Evolutionary conservation across 2,113 vertebrate genomes (phyloP).

Genomic region (Dasyprocta punctata): DNA sequence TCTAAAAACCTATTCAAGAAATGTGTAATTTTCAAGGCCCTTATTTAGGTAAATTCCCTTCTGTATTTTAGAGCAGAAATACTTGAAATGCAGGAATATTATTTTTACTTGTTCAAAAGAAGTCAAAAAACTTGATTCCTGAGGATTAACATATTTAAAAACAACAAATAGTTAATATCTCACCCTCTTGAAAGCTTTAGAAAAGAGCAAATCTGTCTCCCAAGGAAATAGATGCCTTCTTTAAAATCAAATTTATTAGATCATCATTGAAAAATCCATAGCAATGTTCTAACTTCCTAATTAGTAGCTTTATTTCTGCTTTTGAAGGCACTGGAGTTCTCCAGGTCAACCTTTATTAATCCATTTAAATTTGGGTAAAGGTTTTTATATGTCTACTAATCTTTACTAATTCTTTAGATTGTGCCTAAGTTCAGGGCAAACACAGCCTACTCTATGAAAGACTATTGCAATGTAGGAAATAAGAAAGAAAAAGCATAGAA

Average conservation of each 20-base stretch:
- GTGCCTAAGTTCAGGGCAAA: neutral
- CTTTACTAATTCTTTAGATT: neutral
- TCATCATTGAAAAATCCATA: neutral
- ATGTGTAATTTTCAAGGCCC: slow-evolving; percentile 56
- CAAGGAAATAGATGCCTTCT: neutral
- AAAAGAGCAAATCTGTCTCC: neutral
- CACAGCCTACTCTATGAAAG: neutral
- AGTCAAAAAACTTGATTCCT: neutral
- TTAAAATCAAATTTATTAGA: neutral
- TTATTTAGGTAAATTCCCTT: slow-evolving; percentile 53
- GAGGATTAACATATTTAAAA: slow-evolving; percentile 24
- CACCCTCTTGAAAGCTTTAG: neutral
- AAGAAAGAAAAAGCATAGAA: neutral
- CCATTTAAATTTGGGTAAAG: neutral
- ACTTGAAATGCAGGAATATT: slow-evolving; percentile 44
- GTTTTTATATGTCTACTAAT: neutral
- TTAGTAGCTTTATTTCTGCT: neutral
- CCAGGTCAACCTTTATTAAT: neutral
- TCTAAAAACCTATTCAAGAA: slow-evolving; percentile 83
- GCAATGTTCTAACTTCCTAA: neutral
- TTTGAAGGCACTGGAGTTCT: neutral
- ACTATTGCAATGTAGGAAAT: neutral
- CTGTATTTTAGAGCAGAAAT: slow-evolving; percentile 38
- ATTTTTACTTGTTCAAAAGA: slow-evolving; percentile 27
- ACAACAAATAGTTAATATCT: neutral